Evolutionary conservation across 2,888 invertebrate genomes (phyloP).

Genomic region (Eledone cirrhosa): DNA sequence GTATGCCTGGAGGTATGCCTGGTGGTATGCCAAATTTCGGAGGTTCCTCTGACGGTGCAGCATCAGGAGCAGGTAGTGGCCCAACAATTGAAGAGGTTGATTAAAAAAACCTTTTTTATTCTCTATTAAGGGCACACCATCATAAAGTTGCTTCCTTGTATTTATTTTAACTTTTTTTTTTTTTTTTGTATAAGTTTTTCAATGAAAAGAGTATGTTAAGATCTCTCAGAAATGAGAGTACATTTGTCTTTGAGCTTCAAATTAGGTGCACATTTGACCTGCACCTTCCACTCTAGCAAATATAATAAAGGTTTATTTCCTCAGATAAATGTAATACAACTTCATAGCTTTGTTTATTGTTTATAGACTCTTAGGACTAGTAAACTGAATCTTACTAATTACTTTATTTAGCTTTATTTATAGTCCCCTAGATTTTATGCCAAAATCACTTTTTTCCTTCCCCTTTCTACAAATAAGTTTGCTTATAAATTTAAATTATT

Average conservation of each 20-base stretch:
- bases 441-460: too few relatives aligned
- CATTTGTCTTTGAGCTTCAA: neutral
- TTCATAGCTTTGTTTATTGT: too few relatives aligned
- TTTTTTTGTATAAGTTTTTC: neutral
- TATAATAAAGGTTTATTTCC: too few relatives aligned
- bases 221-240: neutral
- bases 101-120: constrained; percentile 56
- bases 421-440: too few relatives aligned
- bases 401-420: too few relatives aligned
- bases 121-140: neutral
- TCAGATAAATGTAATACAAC: too few relatives aligned
- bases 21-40: constrained; percentile 42
- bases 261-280: neutral
- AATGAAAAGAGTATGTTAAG: neutral
- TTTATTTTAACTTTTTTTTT: neutral
- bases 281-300: neutral
- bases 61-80: constrained; percentile 68
- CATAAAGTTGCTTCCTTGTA: neutral
- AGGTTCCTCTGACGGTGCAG: constrained; percentile 65
- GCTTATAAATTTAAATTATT: too few relatives aligned
- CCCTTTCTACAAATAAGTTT: too few relatives aligned
- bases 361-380: too few relatives aligned
- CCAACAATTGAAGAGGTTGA: constrained; percentile 72
- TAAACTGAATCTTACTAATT: too few relatives aligned
- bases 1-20: constrained; percentile 75